phyloP scores from a whole-genome alignment of 2,113 vertebrate species.

The Gambusia holbrooki region DNA sequence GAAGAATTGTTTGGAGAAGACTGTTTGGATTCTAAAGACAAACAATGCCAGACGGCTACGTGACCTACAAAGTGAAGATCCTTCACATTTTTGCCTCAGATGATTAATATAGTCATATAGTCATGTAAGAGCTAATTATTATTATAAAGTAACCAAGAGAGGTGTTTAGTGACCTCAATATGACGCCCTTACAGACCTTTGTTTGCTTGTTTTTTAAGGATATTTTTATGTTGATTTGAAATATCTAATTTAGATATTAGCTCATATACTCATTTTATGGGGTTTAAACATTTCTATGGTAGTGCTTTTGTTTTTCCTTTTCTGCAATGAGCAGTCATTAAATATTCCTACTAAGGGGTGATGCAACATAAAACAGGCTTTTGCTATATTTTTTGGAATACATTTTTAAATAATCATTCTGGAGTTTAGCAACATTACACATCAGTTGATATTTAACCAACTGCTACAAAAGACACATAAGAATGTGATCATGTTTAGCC shows the following conservation, averaged over 20 bases:
- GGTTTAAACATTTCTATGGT: background rate
- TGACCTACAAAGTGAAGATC: constrained; percentile 5
- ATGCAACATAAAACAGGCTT: too few relatives aligned
- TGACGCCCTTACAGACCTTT: background rate
- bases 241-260: background rate
- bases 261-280: too few relatives aligned
- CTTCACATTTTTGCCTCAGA: background rate
- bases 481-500: too few relatives aligned
- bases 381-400: too few relatives aligned
- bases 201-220: background rate
- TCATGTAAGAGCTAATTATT: background rate
- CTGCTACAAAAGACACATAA: too few relatives aligned
- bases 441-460: too few relatives aligned
- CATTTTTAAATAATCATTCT: too few relatives aligned
- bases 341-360: too few relatives aligned
- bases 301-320: background rate
- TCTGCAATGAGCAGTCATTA: too few relatives aligned
- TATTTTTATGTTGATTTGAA: background rate
- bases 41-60: constrained; percentile 2
- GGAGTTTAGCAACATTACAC: too few relatives aligned
- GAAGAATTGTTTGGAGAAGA: constrained; percentile 28
- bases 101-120: constrained; percentile 1
- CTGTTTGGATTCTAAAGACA: constrained; percentile 45
- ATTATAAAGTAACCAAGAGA: background rate
- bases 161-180: background rate